Percentiles rank a stretch among this genome's conserved stretches.
Conservation (phyloP, 2,797 vertebrate genomes). For the Sebastes diploproa region DNA sequence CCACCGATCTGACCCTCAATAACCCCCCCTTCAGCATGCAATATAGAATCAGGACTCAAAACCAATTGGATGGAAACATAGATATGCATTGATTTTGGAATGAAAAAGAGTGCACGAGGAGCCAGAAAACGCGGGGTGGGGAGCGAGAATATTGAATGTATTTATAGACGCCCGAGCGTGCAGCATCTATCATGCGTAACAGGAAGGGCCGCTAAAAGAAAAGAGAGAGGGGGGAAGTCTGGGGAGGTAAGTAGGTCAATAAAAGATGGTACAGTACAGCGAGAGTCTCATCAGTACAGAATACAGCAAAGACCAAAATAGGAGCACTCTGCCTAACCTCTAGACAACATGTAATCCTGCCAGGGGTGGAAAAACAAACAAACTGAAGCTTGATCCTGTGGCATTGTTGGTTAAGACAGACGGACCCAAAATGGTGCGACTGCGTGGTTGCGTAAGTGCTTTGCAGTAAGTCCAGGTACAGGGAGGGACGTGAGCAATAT, state of each 20-base stretch:
- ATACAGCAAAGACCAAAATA: slow-evolving; percentile 39
- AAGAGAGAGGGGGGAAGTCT: slow-evolving; percentile 21
- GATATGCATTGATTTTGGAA: slow-evolving; percentile 78
- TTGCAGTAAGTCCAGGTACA: slow-evolving; percentile 55
- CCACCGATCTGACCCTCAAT: slow-evolving; percentile 27
- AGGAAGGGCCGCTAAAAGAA: slow-evolving; percentile 31
- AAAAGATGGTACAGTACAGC: slow-evolving; percentile 44
- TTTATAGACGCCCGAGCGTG: slow-evolving; percentile 55
- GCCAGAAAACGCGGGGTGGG: slow-evolving; percentile 20
- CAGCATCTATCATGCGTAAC: slow-evolving; percentile 38
- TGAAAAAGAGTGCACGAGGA: slow-evolving; percentile 45
- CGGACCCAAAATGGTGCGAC: slow-evolving; percentile 21
- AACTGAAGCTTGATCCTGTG: slow-evolving; percentile 21
- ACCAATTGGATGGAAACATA: slow-evolving; percentile 67
- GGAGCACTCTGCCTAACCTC: slow-evolving; percentile 37
- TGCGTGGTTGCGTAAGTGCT: slow-evolving; percentile 58
- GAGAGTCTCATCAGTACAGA: slow-evolving; percentile 31
- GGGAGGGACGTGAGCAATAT: slow-evolving; percentile 54
- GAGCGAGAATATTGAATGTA: slow-evolving; percentile 59
- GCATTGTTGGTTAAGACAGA: slow-evolving; percentile 48
- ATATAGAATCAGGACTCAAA: slow-evolving; percentile 40
- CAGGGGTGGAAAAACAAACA: slow-evolving; percentile 4
- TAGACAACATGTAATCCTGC: slow-evolving; percentile 49
- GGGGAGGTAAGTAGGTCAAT: slow-evolving; percentile 55
- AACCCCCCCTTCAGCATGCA: slow-evolving; percentile 42